Evolutionary conservation across 2,113 vertebrate genomes (phyloP), one percentile per base, ranked within the genome.

Genomic region (Clarias macrocephalus): DNA sequence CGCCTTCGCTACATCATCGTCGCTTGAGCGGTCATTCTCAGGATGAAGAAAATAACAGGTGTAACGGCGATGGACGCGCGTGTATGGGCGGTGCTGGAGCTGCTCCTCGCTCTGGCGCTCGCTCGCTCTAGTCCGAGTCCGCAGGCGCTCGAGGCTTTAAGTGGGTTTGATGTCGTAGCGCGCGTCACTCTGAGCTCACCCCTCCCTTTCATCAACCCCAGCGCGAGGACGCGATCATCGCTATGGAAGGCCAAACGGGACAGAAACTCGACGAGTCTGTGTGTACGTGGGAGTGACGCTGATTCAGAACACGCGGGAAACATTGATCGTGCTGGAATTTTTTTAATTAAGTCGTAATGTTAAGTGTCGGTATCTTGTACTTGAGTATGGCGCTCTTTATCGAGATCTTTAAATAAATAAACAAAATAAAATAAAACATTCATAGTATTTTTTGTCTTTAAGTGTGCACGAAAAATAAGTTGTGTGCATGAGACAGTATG

Each of bases 111-210:
- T 60, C 65, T 37, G 57, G 82, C 83, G 91, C 83, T 60, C 85
- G 84, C 75, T 72, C 66, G 73, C 52, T 33, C 57, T 57, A 33
- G 25, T 82, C 76, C 72, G 80, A 60, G 59, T 85, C 62, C 52
- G 86, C 60, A 81, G 85, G 81, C 88, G 77, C 77, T 87, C 89
- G 76, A 70, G 57, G 92, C 88, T 92, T 93, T 91, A 92, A 91
- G 90, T 82, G 89, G 88, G 59, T 86, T n/a, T 72, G 80, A 73
- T 28, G 86, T 59, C 18, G 70, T 85, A 30, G 56, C n/a, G 80
- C 83, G 88, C 90, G 92, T 93, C 92, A 92, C 89, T 83, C 62
- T 82, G n/a, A 68, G 79, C 72, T 87, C 81, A 82, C 33, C 86
- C 89, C n/a, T 73, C 23, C 68, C 52, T 23, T 21, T 25, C 42